These are phyloP conservation scores for Diachrysia chrysitis DNA, from an alignment of 2,888 invertebrate genomes.

Conservation along the genomic window DNA sequence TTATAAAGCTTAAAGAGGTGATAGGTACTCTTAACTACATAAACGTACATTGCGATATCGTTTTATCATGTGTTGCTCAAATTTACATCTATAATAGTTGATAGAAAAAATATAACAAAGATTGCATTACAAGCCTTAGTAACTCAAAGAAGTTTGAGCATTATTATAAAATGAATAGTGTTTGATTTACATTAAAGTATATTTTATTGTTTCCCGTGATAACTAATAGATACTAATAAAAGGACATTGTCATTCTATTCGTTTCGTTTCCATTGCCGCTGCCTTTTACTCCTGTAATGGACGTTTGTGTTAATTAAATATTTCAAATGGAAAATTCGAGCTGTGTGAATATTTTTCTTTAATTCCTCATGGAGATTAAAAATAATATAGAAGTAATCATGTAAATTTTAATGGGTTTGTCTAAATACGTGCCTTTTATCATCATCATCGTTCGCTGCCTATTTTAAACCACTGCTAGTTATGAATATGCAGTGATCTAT, in stretches of 20 bases:
- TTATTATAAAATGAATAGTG: not conserved
- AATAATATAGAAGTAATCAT: not conserved
- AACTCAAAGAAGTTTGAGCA: not conserved
- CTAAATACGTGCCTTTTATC: not conserved
- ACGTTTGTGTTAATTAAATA: not conserved
- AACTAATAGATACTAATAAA: not conserved
- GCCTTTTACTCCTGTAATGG: not conserved
- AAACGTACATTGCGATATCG: not conserved
- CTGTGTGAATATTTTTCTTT: not conserved
- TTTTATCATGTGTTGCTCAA: not conserved
- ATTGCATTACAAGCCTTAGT: too few species aligned
- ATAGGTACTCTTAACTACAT: too few species aligned
- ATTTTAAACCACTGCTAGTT: too few species aligned
- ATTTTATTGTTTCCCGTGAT: not conserved
- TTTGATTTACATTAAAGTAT: too few species aligned
- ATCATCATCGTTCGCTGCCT: not conserved
- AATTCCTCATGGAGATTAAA: not conserved
- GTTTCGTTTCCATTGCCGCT: not conserved
- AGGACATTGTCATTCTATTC: not conserved
- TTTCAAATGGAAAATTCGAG: not conserved
- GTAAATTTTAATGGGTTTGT: not conserved
- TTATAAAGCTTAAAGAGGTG: conserved; percentile 1
- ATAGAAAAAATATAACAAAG: too few species aligned
- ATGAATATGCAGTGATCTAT: too few species aligned
- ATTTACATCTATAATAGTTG: too few species aligned